Base-by-base conservation (phyloP, 2,113 vertebrate species). In the Stegostoma tigrinum region DNA sequence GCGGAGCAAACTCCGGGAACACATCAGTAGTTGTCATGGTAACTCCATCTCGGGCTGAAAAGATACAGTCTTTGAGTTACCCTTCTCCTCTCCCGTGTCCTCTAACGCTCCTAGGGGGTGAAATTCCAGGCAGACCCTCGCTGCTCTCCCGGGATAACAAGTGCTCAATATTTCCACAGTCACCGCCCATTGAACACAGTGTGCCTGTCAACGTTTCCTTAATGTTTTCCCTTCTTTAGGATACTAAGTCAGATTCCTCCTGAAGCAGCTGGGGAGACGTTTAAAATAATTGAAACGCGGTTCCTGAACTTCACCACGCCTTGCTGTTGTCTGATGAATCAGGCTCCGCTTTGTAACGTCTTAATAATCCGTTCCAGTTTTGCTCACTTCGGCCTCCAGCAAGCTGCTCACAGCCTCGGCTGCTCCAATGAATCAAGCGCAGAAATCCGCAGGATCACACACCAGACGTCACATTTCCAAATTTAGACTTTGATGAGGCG, bases 11-110 rank as follows among this genome's bases (percentile, higher is more conserved):
- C 96, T 97, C 97, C 93, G 97, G 96, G 97, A 96, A 96, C 96
- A 97, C 97, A 98, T 98, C 96, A 96, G 96, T 66, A 96, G 93
- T 96, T 96, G 97, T 98, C 97, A 98, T 98, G 96, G 96, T 98
- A 96, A 95, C 87, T 96, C 97, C 98, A 98, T 98, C 96, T 96
- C 30, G 3, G 87, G 48, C 52, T 90, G 52, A 61, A 90, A 90
- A 90, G 14, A 90, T 34, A 89, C 12, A 89, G 45, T 89, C 23
- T 95, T 30, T 30, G 93, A 38, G 27, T 95, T 72, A 75, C 14
- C 34, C 30, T 66, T 38, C 61, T n/a, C 55, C 89, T 61, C 55
- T 61, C 55, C 55, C 17, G 89, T 64, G 87, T 93, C 89, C 89
- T 66, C 89, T 67, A 19, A 64, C 61, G 34, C 61, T 34, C 8